Percentiles rank a stretch among this genome's conserved stretches.
Conservation (phyloP, 2,797 vertebrate genomes). For the Sebastes aleutianus region DNA sequence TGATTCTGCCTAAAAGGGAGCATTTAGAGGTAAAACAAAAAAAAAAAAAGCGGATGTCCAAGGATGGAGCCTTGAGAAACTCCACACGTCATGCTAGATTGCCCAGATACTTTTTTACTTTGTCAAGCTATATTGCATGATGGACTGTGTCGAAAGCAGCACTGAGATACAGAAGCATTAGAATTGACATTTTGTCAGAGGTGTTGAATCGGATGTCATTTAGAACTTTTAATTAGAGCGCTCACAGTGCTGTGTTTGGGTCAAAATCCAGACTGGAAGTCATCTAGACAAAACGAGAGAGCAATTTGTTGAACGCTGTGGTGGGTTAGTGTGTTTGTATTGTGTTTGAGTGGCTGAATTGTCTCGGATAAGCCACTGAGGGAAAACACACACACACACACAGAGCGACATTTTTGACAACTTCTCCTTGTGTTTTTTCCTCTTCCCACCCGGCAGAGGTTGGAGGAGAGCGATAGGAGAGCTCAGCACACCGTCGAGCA, state of each 20-base stretch:
- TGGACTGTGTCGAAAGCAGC: neutral
- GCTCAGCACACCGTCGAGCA: slow-evolving; percentile 93
- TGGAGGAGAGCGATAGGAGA: slow-evolving; percentile 91
- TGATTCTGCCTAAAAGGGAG: neutral
- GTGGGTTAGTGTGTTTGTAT: neutral
- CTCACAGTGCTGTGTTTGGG: neutral
- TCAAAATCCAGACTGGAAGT: neutral
- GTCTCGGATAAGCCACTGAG: neutral
- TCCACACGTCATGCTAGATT: neutral
- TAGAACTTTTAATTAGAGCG: too few species aligned
- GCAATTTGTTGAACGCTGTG: slow-evolving; percentile 2
- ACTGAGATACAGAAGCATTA: neutral
- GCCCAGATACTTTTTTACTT: neutral
- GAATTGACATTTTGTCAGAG: too few species aligned
- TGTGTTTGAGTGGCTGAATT: neutral
- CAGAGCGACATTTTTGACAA: neutral
- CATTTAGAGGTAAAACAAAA: neutral
- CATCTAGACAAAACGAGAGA: neutral
- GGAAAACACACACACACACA: neutral
- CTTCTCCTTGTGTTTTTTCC: neutral
- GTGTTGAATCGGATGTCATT: too few species aligned
- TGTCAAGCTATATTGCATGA: too few species aligned
- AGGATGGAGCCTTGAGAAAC: neutral
- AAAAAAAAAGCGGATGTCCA: neutral
- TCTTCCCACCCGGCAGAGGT: slow-evolving; percentile 77